Conservation (phyloP, 2,888 invertebrate genomes). For the Fragum whitleyi region DNA sequence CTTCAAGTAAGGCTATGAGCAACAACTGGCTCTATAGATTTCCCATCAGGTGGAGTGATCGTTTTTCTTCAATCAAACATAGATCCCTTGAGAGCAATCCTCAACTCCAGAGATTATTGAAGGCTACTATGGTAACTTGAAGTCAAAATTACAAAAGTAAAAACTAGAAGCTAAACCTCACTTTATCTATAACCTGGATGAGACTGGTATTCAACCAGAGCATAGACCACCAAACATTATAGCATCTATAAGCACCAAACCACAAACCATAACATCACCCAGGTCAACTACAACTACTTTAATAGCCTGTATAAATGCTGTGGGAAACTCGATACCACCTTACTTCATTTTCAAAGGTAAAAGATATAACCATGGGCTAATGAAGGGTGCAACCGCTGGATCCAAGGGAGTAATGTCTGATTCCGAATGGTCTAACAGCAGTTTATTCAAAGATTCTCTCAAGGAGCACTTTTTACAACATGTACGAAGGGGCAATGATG, state of each 20-base stretch:
- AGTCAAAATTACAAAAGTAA: neutral
- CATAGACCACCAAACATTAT: too few relatives aligned
- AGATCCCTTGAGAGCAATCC: constrained; percentile 26
- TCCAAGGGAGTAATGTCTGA: constrained; percentile 33
- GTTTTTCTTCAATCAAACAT: constrained; percentile 24
- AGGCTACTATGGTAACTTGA: constrained; percentile 25
- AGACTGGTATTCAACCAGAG: too few relatives aligned
- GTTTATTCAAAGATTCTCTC: constrained; percentile 32
- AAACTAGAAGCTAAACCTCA: constrained; percentile 27
- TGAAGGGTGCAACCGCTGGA: constrained; percentile 31
- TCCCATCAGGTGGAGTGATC: constrained; percentile 2
- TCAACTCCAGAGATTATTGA: constrained; percentile 34
- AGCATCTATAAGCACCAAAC: constrained; percentile 11
- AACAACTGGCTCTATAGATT: constrained; percentile 38
- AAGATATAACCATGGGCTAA: constrained; percentile 20
- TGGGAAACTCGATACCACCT: constrained; percentile 23
- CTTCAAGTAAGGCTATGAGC: constrained; percentile 26
- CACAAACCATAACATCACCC: constrained; percentile 31
- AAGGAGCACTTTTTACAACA: constrained; percentile 26
- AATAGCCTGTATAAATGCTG: constrained; percentile 38
- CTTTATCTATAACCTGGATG: constrained; percentile 23
- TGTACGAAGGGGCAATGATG: neutral
- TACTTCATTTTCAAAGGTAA: constrained; percentile 43
- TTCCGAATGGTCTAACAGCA: constrained; percentile 30
- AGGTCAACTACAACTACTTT: constrained; percentile 23